Percentiles rank a stretch among this genome's conserved stretches.
These are phyloP conservation scores for Ceuthmochares aereus DNA, from an alignment of 2,113 vertebrate genomes.

Conservation along the genomic window DNA sequence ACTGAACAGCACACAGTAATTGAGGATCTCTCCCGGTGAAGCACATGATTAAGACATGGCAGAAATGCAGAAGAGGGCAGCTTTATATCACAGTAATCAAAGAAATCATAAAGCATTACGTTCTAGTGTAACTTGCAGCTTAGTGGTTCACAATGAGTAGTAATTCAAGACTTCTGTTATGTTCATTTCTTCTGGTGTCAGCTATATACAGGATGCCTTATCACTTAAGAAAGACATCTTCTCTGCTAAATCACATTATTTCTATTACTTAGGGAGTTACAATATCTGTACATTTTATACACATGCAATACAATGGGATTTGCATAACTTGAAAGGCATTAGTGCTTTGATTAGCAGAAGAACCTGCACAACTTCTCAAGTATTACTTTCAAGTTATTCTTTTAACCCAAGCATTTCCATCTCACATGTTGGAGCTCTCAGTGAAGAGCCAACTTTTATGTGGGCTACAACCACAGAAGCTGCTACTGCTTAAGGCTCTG, in stretches of 20 bases:
- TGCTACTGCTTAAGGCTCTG: neutral
- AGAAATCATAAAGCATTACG: neutral
- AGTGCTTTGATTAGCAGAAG: constrained; percentile 18
- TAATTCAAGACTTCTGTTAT: neutral
- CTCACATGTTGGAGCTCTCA: neutral
- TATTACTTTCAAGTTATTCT: constrained; percentile 1
- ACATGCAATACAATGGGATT: constrained; percentile 41
- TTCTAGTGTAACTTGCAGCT: neutral
- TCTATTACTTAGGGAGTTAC: constrained; percentile 41
- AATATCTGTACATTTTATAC: constrained; percentile 49
- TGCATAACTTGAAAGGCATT: constrained; percentile 29
- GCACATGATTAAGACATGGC: accelerated
- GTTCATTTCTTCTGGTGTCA: neutral
- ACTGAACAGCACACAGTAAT: accelerated
- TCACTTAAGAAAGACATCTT: neutral
- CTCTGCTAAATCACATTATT: constrained; percentile 36
- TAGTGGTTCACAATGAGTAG: neutral
- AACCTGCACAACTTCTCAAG: neutral
- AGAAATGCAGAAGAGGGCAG: neutral
- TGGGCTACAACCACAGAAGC: neutral
- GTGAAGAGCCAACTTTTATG: neutral
- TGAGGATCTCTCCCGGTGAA: neutral
- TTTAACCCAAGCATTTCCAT: neutral
- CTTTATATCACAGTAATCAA: neutral
- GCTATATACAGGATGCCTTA: neutral